These are phyloP conservation scores for Trachelipus rathkii DNA, from an alignment of 1,140 invertebrate genomes.

Conservation along the genomic window DNA sequence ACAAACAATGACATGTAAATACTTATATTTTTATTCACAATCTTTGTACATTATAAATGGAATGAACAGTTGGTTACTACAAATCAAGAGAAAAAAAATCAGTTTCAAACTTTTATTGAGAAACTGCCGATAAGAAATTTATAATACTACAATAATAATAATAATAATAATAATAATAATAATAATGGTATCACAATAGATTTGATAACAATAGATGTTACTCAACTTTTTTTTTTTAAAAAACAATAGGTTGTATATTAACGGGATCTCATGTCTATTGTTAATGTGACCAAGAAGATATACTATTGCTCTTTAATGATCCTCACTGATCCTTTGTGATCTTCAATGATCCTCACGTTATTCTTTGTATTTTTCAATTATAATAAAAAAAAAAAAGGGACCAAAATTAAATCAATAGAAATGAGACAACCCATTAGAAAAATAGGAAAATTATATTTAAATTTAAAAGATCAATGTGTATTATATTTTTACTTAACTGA, in stretches of 20 bases:
- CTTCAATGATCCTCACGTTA: neutral
- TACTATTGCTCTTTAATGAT: neutral
- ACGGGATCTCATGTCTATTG: neutral
- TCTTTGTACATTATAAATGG: too few species aligned
- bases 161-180: neutral
- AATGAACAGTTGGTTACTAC: too few species aligned
- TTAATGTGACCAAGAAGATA: neutral
- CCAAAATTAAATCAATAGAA: too few species aligned
- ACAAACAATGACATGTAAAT: too few species aligned
- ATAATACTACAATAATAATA: neutral
- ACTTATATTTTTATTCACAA: too few species aligned
- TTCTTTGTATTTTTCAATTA: too few species aligned
- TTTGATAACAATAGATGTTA: neutral
- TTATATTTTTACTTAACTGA: too few species aligned
- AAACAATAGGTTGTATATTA: neutral
- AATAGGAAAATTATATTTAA: too few species aligned
- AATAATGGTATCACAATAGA: neutral
- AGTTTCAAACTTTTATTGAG: constrained; percentile 8
- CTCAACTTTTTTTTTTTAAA: neutral
- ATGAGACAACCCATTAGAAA: too few species aligned
- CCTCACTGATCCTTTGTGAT: neutral
- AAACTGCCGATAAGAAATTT: neutral
- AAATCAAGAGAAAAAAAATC: neutral
- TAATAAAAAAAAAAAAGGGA: too few species aligned
- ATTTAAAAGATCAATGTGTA: too few species aligned